Percentiles rank a stretch among this genome's conserved stretches.
Conservation (phyloP, 2,888 invertebrate species). For the Machimus atricapillus region DNA sequence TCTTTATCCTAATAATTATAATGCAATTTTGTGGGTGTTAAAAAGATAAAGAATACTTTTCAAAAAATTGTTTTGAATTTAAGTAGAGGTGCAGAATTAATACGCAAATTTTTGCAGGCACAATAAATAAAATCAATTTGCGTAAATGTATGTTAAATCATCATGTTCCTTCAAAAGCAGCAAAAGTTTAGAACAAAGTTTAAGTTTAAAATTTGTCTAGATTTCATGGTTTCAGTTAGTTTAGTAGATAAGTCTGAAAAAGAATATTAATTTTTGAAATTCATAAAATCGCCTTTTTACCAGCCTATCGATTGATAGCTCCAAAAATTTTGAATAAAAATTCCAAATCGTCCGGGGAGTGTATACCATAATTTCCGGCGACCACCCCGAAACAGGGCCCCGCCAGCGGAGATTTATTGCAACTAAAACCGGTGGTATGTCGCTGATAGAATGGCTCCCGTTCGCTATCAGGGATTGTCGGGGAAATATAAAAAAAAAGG, state of each 20-base stretch:
- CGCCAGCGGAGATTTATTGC: slow-evolving; percentile 7
- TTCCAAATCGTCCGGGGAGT: not conserved
- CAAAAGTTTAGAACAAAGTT: no score
- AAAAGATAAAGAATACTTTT: no score
- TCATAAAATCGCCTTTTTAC: not conserved
- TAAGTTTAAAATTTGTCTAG: not conserved
- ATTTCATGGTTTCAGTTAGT: not conserved
- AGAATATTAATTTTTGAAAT: not conserved
- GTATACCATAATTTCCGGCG: not conserved
- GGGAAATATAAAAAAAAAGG: not conserved
- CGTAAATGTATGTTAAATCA: no score
- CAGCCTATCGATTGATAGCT: not conserved
- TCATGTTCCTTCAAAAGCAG: no score
- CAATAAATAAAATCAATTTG: no score
- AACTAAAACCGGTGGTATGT: slow-evolving; percentile 14
- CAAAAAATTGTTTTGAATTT: no score
- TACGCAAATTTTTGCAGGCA: no score
- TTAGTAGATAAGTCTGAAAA: not conserved
- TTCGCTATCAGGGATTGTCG: slow-evolving; percentile 12
- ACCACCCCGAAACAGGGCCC: not conserved
- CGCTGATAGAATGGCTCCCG: slow-evolving; percentile 13
- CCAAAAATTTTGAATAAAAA: not conserved
- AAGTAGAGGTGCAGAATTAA: no score
- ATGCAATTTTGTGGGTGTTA: no score
- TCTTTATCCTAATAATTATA: no score